Evolutionary conservation across 2,888 invertebrate genomes (phyloP).

Genomic region (Apamea sordens): DNA sequence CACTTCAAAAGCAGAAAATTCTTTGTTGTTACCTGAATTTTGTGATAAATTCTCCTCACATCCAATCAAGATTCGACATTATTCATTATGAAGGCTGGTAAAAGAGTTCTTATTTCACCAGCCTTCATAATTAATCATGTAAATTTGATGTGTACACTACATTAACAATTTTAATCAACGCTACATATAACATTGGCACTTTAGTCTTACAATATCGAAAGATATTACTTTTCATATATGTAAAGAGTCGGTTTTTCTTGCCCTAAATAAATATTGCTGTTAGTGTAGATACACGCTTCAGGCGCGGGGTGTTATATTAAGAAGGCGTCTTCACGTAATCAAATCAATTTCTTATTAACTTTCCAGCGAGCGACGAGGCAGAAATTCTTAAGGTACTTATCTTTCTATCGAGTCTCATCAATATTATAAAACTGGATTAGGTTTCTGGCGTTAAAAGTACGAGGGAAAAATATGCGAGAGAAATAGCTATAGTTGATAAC

Average conservation of each 20-base stretch:
- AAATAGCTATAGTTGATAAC: background rate
- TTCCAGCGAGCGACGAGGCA: conserved; percentile 23
- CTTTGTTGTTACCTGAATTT: background rate
- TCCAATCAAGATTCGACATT: background rate
- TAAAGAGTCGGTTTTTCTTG: conserved; percentile 3
- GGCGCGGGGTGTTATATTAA: conserved; percentile 27
- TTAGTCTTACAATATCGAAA: conserved; percentile 3
- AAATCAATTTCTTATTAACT: conserved; percentile 58
- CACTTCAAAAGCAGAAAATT: background rate
- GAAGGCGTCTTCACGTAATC: conserved; percentile 35
- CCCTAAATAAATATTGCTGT: conserved; percentile 39
- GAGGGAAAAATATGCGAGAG: too few species aligned
- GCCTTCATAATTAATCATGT: conserved; percentile 13
- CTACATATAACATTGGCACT: background rate
- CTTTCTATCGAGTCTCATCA: conserved; percentile 28
- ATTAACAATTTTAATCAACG: conserved; percentile 18
- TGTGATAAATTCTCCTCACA: background rate
- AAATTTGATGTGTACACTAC: background rate
- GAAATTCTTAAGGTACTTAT: conserved; percentile 26
- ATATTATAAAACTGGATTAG: conserved; percentile 14
- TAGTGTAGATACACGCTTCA: conserved; percentile 17
- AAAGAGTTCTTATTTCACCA: background rate
- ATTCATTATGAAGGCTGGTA: background rate
- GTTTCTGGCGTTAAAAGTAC: background rate
- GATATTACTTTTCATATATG: conserved; percentile 33